These are phyloP conservation scores for Macaca nemestrina DNA, from an alignment of 2,113 vertebrate species.

Conservation along the genomic window DNA sequence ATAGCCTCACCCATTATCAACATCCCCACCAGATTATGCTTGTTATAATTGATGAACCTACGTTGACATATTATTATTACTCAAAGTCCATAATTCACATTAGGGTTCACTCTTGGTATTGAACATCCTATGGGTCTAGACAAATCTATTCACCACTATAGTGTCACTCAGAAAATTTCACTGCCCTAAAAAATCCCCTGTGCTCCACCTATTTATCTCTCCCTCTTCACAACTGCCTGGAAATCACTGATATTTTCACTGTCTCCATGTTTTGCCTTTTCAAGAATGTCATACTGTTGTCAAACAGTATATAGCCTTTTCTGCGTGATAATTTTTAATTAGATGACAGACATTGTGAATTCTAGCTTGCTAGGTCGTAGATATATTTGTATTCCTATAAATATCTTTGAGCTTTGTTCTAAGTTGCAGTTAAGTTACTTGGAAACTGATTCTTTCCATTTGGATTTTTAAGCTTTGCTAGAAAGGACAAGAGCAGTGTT, in stretches of 20 bases:
- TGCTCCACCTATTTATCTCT: neutral
- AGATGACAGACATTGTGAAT: neutral
- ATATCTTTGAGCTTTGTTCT: constrained; percentile 9
- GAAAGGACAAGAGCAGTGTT: neutral
- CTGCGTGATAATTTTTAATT: neutral
- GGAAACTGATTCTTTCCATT: neutral
- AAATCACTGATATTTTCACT: neutral
- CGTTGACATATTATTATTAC: neutral
- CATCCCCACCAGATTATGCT: neutral
- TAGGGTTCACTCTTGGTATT: neutral
- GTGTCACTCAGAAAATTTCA: neutral
- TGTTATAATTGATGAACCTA: neutral
- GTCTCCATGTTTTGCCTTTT: neutral
- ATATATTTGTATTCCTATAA: neutral
- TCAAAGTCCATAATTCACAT: neutral
- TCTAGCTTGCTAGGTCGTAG: neutral
- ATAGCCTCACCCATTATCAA: neutral
- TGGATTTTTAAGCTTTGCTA: neutral
- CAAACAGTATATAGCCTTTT: neutral
- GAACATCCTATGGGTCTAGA: neutral
- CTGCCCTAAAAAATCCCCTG: neutral
- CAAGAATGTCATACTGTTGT: neutral
- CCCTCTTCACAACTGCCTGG: neutral
- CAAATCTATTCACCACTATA: neutral
- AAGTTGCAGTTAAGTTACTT: neutral